Evolutionary conservation across 37 sponge, comb jelly and placozoan genomes (phyloP).

Genomic region (Agelas oroides): DNA sequence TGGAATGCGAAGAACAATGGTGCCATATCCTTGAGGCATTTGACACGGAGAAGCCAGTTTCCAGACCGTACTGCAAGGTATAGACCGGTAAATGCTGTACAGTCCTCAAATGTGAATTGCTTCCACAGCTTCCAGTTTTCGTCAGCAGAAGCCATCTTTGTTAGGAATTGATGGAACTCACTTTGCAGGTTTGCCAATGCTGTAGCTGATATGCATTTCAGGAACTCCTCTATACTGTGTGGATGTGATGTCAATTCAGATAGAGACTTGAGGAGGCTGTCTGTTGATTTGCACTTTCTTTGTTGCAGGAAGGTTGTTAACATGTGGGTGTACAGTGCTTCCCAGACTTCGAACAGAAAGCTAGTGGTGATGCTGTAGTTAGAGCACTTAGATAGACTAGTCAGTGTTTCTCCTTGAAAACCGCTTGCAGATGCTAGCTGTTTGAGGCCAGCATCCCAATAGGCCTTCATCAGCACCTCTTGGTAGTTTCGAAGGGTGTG

Average conservation of each 20-base stretch:
- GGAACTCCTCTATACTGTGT: too few relatives aligned
- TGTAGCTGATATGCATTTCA: too few relatives aligned
- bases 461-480: slow-evolving; percentile 7
- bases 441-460: slow-evolving; percentile 29
- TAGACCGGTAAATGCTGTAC: slow-evolving; percentile 9
- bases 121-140: slow-evolving; percentile 4
- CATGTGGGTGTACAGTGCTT: slow-evolving; percentile 7
- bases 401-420: background rate
- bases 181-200: too few relatives aligned
- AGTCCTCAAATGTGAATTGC: slow-evolving; percentile 22
- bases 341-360: slow-evolving; percentile 29
- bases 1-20: slow-evolving; percentile 30
- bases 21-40: slow-evolving; percentile 24
- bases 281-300: too few relatives aligned
- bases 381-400: slow-evolving; percentile 5
- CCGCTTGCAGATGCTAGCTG: background rate
- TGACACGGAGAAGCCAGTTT: slow-evolving; percentile 19
- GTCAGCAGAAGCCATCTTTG: background rate
- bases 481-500: slow-evolving; percentile 35
- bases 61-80: slow-evolving; percentile 24
- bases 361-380: slow-evolving; percentile 17
- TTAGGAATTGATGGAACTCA: background rate
- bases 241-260: too few relatives aligned
- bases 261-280: background rate
- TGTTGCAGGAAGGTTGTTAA: background rate